Evolutionary conservation across 2,888 invertebrate genomes (phyloP).

Genomic region (Eremobia ochroleuca): DNA sequence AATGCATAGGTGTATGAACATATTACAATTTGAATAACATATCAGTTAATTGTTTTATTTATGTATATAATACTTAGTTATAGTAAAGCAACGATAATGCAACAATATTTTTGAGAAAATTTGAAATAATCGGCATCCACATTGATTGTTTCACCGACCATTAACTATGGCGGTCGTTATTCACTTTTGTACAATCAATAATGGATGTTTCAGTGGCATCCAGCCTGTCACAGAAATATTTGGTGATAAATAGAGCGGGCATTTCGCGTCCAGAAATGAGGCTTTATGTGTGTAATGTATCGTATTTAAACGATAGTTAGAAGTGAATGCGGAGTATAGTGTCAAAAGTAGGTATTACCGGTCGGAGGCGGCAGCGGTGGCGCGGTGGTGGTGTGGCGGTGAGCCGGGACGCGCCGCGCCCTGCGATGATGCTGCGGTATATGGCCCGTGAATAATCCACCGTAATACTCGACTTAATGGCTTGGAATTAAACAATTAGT

Average conservation of each 20-base stretch:
- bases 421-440: conserved; percentile 86
- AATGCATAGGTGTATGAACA: not conserved
- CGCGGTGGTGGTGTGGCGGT: conserved; percentile 66
- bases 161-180: conserved; percentile 39
- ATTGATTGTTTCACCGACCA: conserved; percentile 41
- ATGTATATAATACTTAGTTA: not conserved
- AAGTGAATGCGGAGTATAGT: conserved; percentile 70
- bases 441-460: conserved; percentile 90
- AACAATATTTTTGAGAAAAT: conserved; percentile 10
- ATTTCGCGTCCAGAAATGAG: conserved; percentile 14
- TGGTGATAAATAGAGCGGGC: conserved; percentile 49
- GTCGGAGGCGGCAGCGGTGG: conserved; percentile 58
- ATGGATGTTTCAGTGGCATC: conserved; percentile 46
- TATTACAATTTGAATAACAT: not conserved
- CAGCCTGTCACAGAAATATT: conserved; percentile 47
- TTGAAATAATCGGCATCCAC: conserved; percentile 23
- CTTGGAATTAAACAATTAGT: conserved; percentile 90
- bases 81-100: not conserved
- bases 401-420: conserved; percentile 69
- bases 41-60: not conserved
- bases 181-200: conserved; percentile 48
- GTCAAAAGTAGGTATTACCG: conserved; percentile 69
- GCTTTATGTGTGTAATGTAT: conserved; percentile 40
- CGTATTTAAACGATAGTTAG: conserved; percentile 73
- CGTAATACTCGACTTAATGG: conserved; percentile 90